Evolutionary conservation across 2,113 vertebrate species (phyloP).

Genomic region (Proteles cristata): DNA sequence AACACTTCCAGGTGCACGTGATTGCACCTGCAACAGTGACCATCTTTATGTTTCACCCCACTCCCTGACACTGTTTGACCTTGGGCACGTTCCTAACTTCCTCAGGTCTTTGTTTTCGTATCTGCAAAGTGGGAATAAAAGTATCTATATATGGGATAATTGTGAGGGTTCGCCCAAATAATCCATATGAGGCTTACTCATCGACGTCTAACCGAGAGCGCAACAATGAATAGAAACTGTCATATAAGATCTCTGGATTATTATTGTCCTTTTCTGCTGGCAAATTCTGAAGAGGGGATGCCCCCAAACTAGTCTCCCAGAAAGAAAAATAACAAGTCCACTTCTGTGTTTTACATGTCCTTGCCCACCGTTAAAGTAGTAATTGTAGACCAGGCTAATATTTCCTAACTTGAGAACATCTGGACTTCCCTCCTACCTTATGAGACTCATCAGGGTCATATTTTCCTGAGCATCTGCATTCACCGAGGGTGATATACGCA

Average conservation of each 20-base stretch:
- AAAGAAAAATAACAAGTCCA: constrained; percentile 65
- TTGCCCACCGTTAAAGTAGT: neutral
- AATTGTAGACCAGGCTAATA: constrained; percentile 3
- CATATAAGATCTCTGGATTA: constrained; percentile 64
- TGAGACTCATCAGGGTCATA: neutral
- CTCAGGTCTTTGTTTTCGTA: neutral
- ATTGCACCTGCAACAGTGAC: neutral
- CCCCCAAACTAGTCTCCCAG: constrained; percentile 76
- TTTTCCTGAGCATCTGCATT: neutral
- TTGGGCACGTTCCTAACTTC: neutral
- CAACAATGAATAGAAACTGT: neutral
- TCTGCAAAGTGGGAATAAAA: neutral
- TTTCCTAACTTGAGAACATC: neutral
- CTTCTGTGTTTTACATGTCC: neutral
- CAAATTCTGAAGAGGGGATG: constrained; percentile 66
- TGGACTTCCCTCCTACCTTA: neutral
- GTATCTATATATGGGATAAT: neutral
- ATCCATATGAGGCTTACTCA: neutral
- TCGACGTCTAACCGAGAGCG: neutral
- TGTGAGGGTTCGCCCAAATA: neutral
- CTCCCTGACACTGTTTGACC: neutral
- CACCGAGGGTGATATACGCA: neutral
- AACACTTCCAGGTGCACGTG: neutral
- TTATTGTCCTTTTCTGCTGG: constrained; percentile 75
- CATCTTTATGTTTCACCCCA: neutral